phyloP scores from a whole-genome alignment of 2,888 invertebrate species.

The Ophion costatus region DNA sequence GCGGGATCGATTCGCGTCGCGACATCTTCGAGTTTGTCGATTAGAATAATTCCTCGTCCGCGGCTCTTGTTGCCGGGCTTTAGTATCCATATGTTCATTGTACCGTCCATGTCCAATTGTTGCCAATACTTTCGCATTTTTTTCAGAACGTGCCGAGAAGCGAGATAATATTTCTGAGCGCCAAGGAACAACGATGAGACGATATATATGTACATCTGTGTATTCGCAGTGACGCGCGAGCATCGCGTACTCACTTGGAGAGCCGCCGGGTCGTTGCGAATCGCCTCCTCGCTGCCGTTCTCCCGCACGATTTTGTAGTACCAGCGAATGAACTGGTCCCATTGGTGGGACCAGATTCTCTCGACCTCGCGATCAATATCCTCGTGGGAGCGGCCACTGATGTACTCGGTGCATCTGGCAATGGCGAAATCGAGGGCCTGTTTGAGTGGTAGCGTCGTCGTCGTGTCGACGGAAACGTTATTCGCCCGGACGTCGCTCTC shows the following conservation, averaged over 20 bases:
- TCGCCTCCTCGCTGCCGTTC: constrained; percentile 79
- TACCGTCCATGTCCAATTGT: constrained; percentile 93
- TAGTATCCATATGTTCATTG: constrained; percentile 96
- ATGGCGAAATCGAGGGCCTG: constrained; percentile 92
- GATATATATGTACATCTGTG: too few relatives aligned
- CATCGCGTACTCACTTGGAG: constrained; percentile 75
- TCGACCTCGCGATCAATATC: constrained; percentile 91
- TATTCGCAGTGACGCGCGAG: not conserved
- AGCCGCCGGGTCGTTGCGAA: constrained; percentile 71
- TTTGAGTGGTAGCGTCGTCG: constrained; percentile 87
- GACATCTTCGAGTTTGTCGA: constrained; percentile 94
- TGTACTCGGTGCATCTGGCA: constrained; percentile 90
- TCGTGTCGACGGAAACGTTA: not conserved
- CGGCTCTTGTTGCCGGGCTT: constrained; percentile 97
- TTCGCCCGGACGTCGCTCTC: constrained; percentile 85
- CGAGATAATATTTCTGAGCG: constrained; percentile 78
- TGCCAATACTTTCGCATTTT: constrained; percentile 91
- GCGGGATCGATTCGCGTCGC: constrained; percentile 86
- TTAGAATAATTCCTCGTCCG: constrained; percentile 94
- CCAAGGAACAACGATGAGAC: not conserved
- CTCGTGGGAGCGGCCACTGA: constrained; percentile 90
- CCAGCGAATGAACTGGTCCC: constrained; percentile 93
- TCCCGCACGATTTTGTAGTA: constrained; percentile 85
- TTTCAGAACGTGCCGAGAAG: constrained; percentile 85
- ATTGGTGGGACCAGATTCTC: constrained; percentile 92